Evolutionary conservation across 2,797 vertebrate genomes (phyloP).

Genomic region (Zenarchopterus dispar): DNA sequence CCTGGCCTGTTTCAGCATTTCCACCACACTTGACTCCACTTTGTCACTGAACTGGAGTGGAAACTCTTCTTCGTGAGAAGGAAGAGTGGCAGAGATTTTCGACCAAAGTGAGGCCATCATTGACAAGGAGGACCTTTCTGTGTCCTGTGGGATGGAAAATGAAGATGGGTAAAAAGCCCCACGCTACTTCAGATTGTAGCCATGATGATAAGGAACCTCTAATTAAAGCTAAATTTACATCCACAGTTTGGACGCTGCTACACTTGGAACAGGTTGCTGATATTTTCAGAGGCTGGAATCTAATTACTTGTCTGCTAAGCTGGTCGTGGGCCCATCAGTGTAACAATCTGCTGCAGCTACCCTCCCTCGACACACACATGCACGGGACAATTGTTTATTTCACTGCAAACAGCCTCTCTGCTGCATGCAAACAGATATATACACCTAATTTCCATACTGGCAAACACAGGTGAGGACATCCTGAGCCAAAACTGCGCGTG

Average conservation of each 20-base stretch:
- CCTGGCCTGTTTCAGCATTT: constrained; percentile 73
- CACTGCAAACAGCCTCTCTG: constrained; percentile 12
- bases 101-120: constrained; percentile 76
- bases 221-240: constrained; percentile 10
- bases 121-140: constrained; percentile 17
- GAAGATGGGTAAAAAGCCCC: constrained; percentile 19
- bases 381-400: constrained; percentile 24
- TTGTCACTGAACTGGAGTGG: constrained; percentile 73
- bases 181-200: constrained; percentile 13
- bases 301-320: constrained; percentile 23
- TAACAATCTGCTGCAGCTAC: constrained; percentile 25
- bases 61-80: constrained; percentile 76
- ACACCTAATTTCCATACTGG: constrained; percentile 54
- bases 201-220: constrained; percentile 15
- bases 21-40: constrained; percentile 78
- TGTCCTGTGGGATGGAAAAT: constrained; percentile 39
- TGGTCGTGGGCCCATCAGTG: constrained; percentile 16
- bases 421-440: constrained; percentile 50
- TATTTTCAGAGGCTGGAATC: constrained; percentile 12
- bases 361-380: constrained; percentile 18
- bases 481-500: constrained; percentile 39
- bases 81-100: constrained; percentile 76
- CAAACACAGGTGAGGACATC: constrained; percentile 51
- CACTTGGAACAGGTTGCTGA: neutral
- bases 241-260: constrained; percentile 7